These are phyloP conservation scores for Oxycera nigricornis DNA, from an alignment of 2,888 invertebrate genomes.

Conservation along the genomic window DNA sequence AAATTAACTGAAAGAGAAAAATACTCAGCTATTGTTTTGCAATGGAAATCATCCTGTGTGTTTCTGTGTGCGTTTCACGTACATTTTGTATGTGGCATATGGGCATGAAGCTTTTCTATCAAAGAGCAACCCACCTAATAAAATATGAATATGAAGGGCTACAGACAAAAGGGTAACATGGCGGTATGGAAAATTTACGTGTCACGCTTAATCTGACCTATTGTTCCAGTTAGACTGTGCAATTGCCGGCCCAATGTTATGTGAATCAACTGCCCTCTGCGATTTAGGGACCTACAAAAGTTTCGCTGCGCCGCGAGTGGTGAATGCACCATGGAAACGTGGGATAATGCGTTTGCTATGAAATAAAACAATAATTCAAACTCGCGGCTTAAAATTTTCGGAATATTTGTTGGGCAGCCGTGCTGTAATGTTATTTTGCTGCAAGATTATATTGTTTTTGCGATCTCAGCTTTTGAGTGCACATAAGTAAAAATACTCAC, in stretches of 20 bases:
- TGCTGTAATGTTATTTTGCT: not conserved
- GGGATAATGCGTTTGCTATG: not conserved
- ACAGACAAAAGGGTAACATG: slow-evolving; percentile 24
- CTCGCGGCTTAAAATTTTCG: not conserved
- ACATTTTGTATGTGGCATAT: slow-evolving; percentile 5
- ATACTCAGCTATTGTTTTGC: slow-evolving; percentile 32
- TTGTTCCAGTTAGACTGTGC: slow-evolving; percentile 44
- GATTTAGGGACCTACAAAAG: slow-evolving; percentile 11
- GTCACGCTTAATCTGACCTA: slow-evolving; percentile 47
- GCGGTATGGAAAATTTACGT: slow-evolving; percentile 45
- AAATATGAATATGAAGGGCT: slow-evolving; percentile 27
- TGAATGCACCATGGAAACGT: not conserved
- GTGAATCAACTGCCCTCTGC: slow-evolving; percentile 17
- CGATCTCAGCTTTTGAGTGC: no score
- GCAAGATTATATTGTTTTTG: not conserved
- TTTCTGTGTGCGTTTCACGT: not conserved
- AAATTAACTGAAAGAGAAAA: slow-evolving; percentile 25
- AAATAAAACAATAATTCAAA: slow-evolving; percentile 7
- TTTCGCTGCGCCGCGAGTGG: not conserved
- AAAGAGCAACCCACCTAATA: not conserved
- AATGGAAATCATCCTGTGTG: not conserved
- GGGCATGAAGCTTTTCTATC: not conserved
- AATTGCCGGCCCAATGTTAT: slow-evolving; percentile 34
- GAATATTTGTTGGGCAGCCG: not conserved
- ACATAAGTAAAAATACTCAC: no score